A percentile compares a stretch with the other conserved stretches of the same genome.
Conservation (phyloP, 2,113 vertebrate genomes). For the Planiliza haematocheilus region DNA sequence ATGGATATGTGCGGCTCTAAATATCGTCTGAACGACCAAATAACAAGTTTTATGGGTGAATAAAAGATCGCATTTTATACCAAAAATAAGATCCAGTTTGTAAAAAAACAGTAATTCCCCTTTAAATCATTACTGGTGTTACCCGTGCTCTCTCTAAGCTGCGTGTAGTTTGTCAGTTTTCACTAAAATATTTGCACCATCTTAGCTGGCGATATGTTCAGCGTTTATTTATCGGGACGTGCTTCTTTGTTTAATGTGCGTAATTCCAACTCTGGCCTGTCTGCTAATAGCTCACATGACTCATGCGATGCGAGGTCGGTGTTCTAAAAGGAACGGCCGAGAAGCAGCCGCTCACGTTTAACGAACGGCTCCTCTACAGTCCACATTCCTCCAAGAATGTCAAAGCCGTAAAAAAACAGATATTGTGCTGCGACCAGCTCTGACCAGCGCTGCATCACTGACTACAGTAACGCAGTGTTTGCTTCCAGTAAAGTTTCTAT, state of each 20-base stretch:
- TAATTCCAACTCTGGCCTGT: neutral
- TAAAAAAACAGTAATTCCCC: too few relatives aligned
- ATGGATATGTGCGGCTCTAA: too few relatives aligned
- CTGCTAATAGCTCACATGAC: neutral
- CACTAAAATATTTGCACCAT: neutral
- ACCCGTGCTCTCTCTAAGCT: too few relatives aligned
- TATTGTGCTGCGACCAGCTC: slow-evolving; percentile 55
- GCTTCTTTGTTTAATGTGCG: neutral
- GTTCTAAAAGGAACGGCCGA: slow-evolving; percentile 28
- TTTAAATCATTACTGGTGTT: too few relatives aligned
- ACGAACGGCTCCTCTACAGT: slow-evolving; percentile 50
- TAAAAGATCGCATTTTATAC: too few relatives aligned
- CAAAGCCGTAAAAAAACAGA: slow-evolving; percentile 59
- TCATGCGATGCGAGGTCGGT: neutral
- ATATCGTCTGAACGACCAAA: too few relatives aligned
- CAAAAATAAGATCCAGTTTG: too few relatives aligned
- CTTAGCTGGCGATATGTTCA: neutral
- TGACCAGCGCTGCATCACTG: slow-evolving; percentile 39
- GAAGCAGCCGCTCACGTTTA: slow-evolving; percentile 33
- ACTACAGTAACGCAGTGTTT: slow-evolving; percentile 62
- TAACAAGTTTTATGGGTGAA: too few relatives aligned
- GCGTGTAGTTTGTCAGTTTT: neutral
- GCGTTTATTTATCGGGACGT: too few relatives aligned
- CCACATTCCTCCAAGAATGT: slow-evolving; percentile 43
- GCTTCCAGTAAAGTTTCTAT: slow-evolving; percentile 76